These are phyloP conservation scores for Ptycholaimellus sp. DNA, from an alignment of 2,888 invertebrate species.

Conservation along the genomic window DNA sequence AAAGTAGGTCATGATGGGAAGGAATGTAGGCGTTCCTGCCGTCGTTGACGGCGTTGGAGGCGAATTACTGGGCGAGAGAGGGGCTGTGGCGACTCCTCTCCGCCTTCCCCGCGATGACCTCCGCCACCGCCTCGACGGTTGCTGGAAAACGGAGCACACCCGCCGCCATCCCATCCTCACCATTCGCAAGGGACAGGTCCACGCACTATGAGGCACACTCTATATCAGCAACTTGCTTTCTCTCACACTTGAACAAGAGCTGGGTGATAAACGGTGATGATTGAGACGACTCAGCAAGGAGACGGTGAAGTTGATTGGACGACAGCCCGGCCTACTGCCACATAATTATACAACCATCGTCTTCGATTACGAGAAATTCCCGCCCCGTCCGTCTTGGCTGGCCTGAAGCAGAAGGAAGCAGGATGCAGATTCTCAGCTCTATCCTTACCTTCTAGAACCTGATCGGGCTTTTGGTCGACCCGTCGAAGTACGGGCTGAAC, in stretches of 20 bases:
- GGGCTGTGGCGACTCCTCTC: slow-evolving; percentile 62
- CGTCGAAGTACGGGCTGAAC: slow-evolving; percentile 27
- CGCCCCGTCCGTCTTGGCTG: neutral
- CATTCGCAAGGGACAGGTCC: slow-evolving; percentile 53
- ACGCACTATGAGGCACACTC: slow-evolving; percentile 68
- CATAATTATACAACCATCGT: slow-evolving; percentile 77
- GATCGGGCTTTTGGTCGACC: slow-evolving; percentile 84
- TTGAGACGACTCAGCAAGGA: slow-evolving; percentile 50
- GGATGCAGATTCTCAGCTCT: slow-evolving; percentile 12
- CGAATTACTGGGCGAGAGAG: slow-evolving; percentile 83
- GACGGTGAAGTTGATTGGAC: slow-evolving; percentile 78
- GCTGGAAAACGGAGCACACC: slow-evolving; percentile 77
- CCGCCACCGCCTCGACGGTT: slow-evolving; percentile 56
- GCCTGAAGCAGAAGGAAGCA: slow-evolving; percentile 5
- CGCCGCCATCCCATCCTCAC: slow-evolving; percentile 55
- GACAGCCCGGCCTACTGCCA: slow-evolving; percentile 76
- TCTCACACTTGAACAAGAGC: no score
- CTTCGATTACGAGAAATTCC: slow-evolving; percentile 82
- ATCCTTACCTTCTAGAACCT: slow-evolving; percentile 80
- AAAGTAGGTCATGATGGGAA: no score
- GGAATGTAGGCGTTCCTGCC: slow-evolving; percentile 76
- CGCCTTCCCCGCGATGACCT: slow-evolving; percentile 28
- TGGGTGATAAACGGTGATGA: no score
- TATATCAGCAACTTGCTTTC: slow-evolving; percentile 65
- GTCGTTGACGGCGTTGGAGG: slow-evolving; percentile 63